Evolutionary conservation across 2,797 vertebrate species (phyloP).

Genomic region (Tokudaia muenninki): DNA sequence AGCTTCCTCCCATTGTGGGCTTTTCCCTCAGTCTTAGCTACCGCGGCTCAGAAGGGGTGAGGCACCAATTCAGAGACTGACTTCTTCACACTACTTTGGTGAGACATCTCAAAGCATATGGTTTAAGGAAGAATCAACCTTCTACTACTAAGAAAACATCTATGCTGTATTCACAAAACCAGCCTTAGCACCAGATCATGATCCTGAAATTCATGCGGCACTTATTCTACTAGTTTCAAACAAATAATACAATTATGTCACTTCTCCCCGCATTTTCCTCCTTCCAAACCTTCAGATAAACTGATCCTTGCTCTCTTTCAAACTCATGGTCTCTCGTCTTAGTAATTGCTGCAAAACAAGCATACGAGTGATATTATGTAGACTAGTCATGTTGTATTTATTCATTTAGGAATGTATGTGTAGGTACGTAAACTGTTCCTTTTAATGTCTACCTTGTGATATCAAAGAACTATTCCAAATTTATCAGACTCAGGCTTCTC

Average conservation of each 20-base stretch:
- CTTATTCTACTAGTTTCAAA: not conserved
- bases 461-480: not conserved
- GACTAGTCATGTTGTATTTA: not conserved
- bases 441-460: not conserved
- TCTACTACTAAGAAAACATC: not conserved
- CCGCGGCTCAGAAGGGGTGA: not conserved
- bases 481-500: not conserved
- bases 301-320: not conserved
- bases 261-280: too few species aligned
- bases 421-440: not conserved
- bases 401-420: not conserved
- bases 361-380: not conserved
- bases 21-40: not conserved
- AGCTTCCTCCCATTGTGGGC: not conserved
- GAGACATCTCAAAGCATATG: not conserved
- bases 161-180: not conserved
- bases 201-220: not conserved
- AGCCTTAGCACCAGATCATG: not conserved
- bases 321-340: not conserved
- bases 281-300: not conserved
- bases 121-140: not conserved
- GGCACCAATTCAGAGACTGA: not conserved
- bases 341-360: not conserved
- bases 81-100: not conserved
- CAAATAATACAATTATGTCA: not conserved